phyloP scores from a whole-genome alignment of 2,113 vertebrate genomes.

The Athene cunicularia region DNA sequence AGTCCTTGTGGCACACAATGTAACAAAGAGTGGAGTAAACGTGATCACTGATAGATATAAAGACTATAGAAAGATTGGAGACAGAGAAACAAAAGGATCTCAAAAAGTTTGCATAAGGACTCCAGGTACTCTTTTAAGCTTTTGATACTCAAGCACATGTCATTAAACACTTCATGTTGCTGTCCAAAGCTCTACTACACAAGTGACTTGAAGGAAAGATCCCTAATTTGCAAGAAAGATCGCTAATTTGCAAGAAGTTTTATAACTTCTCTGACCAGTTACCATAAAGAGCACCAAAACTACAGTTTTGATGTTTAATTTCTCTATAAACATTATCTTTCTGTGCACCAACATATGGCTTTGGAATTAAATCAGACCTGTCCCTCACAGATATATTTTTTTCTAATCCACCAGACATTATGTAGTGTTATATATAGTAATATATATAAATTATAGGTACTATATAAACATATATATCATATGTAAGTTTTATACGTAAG shows the following conservation, averaged over 20 bases:
- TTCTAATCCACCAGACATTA: background rate
- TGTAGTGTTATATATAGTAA: background rate
- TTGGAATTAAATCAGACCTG: slow-evolving; percentile 8
- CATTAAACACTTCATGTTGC: background rate
- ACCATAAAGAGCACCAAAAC: background rate
- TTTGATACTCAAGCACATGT: background rate
- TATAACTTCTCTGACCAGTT: background rate
- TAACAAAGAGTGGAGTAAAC: background rate
- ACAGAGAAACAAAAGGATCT: slow-evolving; percentile 1
- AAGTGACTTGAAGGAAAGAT: background rate
- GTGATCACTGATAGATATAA: background rate
- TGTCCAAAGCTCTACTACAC: background rate
- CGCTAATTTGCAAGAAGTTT: background rate
- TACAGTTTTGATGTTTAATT: background rate
- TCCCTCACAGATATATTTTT: background rate
- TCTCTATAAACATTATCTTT: background rate
- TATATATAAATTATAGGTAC: background rate
- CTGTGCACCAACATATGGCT: background rate
- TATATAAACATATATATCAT: background rate
- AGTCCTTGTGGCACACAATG: background rate
- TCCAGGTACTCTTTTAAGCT: background rate
- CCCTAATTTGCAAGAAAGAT: background rate
- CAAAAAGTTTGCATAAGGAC: background rate
- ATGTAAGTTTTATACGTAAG: background rate
- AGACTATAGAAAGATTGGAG: background rate